phyloP scores from a whole-genome alignment of 1,140 invertebrate species.

The Caenorhabditis remanei region DNA sequence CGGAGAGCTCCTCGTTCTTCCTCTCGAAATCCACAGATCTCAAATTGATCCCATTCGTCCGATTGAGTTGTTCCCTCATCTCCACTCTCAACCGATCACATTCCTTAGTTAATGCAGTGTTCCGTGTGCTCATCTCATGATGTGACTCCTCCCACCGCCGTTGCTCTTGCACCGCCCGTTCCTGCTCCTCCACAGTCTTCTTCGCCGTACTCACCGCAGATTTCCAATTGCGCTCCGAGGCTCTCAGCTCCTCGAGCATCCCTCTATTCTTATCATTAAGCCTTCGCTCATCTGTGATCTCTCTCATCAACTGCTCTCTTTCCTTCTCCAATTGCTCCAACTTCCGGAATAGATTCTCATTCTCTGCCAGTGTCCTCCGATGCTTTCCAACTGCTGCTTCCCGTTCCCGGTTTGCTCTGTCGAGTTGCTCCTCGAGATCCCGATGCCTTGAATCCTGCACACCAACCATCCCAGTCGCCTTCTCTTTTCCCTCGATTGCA shows the following conservation, averaged over 20 bases:
- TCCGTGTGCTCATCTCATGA: slow-evolving; percentile 29
- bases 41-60: slow-evolving; percentile 43
- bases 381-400: slow-evolving; percentile 14
- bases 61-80: slow-evolving; percentile 43
- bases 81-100: slow-evolving; percentile 42
- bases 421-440: slow-evolving; percentile 45
- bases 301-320: slow-evolving; percentile 37
- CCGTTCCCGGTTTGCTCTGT: slow-evolving; percentile 43
- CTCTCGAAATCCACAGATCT: slow-evolving; percentile 31
- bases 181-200: slow-evolving; percentile 21
- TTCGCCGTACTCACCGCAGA: slow-evolving; percentile 10
- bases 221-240: slow-evolving; percentile 7
- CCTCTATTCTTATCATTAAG: slow-evolving; percentile 36
- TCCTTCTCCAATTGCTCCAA: slow-evolving; percentile 39
- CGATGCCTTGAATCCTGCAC: slow-evolving; percentile 45
- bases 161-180: slow-evolving; percentile 22
- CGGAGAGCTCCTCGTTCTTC: slow-evolving; percentile 28
- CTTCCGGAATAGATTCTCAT: slow-evolving; percentile 35
- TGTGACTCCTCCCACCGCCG: slow-evolving; percentile 22
- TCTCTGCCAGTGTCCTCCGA: slow-evolving; percentile 6
- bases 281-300: slow-evolving; percentile 21
- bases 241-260: slow-evolving; percentile 10
- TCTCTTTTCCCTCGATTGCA: slow-evolving; percentile 27
- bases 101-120: slow-evolving; percentile 8
- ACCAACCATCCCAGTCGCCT: slow-evolving; percentile 11